A percentile compares a stretch with the other conserved stretches of the same genome.
These are phyloP conservation scores for Oryzias sinensis DNA, from an alignment of 2,797 vertebrate genomes.

Conservation along the genomic window DNA sequence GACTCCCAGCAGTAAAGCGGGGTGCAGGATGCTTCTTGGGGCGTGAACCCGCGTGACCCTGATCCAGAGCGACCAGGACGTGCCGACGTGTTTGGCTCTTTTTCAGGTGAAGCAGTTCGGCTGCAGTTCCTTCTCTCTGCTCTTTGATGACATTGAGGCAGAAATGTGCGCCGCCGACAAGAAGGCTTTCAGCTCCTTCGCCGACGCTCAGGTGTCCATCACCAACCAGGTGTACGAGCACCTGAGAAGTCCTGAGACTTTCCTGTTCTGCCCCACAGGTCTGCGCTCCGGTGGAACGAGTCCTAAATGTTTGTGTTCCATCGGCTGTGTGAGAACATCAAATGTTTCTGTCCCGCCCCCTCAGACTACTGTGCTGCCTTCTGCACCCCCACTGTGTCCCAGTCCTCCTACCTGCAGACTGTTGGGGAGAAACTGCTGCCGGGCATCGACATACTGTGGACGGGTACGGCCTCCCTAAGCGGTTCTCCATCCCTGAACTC, in stretches of 20 bases:
- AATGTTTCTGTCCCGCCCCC: constrained; percentile 2
- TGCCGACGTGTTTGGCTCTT: neutral
- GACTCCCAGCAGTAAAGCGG: constrained; percentile 10
- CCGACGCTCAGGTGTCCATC: constrained; percentile 91
- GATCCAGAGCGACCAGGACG: neutral
- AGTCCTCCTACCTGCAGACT: constrained; percentile 90
- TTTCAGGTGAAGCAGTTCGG: constrained; percentile 90
- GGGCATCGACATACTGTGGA: constrained; percentile 95
- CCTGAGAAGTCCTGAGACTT: constrained; percentile 87
- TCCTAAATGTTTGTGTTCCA: too few species aligned
- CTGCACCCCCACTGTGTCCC: constrained; percentile 89
- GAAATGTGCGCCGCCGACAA: constrained; percentile 97
- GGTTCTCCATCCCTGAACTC: neutral
- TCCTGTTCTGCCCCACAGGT: constrained; percentile 99
- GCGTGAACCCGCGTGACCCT: too few species aligned
- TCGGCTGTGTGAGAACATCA: too few species aligned
- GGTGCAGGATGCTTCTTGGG: neutral
- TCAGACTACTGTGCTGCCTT: constrained; percentile 94
- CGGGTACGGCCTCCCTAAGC: constrained; percentile 78
- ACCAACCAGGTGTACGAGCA: constrained; percentile 94
- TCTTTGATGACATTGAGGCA: constrained; percentile 96
- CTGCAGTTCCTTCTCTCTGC: constrained; percentile 93
- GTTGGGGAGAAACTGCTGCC: constrained; percentile 93
- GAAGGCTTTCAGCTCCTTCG: constrained; percentile 92
- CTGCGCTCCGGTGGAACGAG: constrained; percentile 16